phyloP scores from a whole-genome alignment of 2,113 vertebrate genomes.

The cattle (Bos taurus) region DNA sequence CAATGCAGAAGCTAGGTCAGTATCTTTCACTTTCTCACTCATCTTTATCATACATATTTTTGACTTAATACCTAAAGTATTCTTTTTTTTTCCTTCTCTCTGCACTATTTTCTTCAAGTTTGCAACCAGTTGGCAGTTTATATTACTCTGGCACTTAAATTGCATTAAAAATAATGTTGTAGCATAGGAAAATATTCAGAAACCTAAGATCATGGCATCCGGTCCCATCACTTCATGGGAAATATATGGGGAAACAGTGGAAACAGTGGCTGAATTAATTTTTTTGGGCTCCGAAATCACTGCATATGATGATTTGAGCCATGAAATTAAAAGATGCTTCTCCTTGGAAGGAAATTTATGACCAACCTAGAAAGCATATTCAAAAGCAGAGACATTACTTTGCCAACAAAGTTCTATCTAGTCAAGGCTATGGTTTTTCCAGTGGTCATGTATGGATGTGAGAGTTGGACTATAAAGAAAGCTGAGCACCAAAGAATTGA shows the following conservation, averaged over 20 bases:
- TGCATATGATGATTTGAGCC: not conserved
- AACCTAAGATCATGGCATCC: not conserved
- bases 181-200: not conserved
- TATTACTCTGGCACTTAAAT: not conserved
- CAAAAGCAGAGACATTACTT: not conserved
- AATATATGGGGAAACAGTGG: not conserved
- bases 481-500: fast-evolving
- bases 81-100: not conserved
- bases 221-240: not conserved
- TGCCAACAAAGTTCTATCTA: not conserved
- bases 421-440: not conserved
- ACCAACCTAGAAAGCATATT: not conserved
- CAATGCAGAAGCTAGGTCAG: not conserved
- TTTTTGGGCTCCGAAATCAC: not conserved
- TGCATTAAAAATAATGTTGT: not conserved
- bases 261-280: not conserved
- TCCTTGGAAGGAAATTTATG: not conserved
- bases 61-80: not conserved
- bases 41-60: not conserved
- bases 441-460: not conserved
- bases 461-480: not conserved
- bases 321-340: not conserved
- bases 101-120: not conserved
- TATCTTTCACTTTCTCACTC: not conserved
- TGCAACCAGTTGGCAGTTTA: not conserved